Evolutionary conservation across 2,797 vertebrate genomes (phyloP).

Genomic region (Botia almorhae): DNA sequence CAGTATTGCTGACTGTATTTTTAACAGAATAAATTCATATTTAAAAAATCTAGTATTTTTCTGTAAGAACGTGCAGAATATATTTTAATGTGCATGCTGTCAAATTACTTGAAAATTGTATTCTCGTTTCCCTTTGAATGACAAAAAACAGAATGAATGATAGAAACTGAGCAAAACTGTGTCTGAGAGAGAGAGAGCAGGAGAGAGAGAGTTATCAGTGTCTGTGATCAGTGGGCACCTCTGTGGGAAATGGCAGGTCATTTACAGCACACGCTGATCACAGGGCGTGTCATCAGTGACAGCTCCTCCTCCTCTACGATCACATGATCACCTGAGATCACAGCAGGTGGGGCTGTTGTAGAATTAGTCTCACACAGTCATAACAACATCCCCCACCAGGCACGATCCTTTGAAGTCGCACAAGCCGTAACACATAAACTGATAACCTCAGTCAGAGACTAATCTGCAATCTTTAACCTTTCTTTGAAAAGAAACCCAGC

Average conservation of each 20-base stretch:
- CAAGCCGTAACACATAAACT: background rate
- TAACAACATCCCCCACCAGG: background rate
- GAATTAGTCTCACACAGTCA: constrained; percentile 17
- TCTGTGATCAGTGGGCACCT: constrained; percentile 15
- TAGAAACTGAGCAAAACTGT: too few relatives aligned
- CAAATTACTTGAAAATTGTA: too few relatives aligned
- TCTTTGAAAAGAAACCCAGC: too few relatives aligned
- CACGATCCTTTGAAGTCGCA: background rate
- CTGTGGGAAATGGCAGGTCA: background rate
- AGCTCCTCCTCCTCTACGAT: constrained; percentile 11
- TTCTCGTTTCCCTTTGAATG: too few relatives aligned
- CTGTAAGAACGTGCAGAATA: background rate
- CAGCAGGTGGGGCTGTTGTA: constrained; percentile 32
- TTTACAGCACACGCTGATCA: constrained; percentile 27
- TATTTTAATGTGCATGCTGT: background rate
- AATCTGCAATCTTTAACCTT: too few relatives aligned
- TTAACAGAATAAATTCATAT: too few relatives aligned
- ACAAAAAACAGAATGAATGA: too few relatives aligned
- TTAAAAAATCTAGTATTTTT: background rate
- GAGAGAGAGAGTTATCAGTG: background rate
- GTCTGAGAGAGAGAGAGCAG: background rate
- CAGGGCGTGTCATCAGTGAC: constrained; percentile 11
- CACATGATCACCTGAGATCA: constrained; percentile 20
- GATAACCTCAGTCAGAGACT: too few relatives aligned
- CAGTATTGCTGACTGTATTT: background rate